Evolutionary conservation across 2,888 invertebrate genomes (phyloP), one percentile per base, ranked within the genome.

Genomic region (Lasioglossum marginatum): DNA sequence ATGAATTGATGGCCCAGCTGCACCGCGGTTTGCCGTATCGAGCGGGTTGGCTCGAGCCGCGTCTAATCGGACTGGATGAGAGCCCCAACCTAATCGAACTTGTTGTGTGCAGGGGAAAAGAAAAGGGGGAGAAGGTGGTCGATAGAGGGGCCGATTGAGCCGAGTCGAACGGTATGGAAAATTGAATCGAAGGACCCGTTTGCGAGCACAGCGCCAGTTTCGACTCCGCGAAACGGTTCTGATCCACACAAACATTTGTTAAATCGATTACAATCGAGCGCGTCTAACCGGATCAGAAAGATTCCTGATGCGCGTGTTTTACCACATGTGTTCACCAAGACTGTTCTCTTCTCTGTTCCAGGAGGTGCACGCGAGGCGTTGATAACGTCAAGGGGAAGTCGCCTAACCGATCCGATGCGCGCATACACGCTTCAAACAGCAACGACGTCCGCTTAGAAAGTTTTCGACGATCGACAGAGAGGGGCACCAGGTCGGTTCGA

Each of bases 301-400:
- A n/a, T n/a, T n/a, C n/a, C n/a, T n/a, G n/a, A n/a, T n/a, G 0
- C 2, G 10, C 23, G 23, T 23, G 10, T n/a, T 27, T 43, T 60
- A 4, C 10, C 57, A 27, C 40, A 27, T n/a, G 37, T 75, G 16
- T 19, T 74, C 48, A 37, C 31, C 75, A n/a, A 0, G 74, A 77
- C 10, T n/a, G 27, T 40, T 43, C 43, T 40, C 72, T 19, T 81
- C 12, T 66, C 85, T 89, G 85, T 89, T 90, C 45, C 87, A 90
- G 89, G 80, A 52, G 77, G 63, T 82, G 48, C 48, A 73, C 74
- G 40, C 31, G 73, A 83, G 37, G 45, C n/a, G 23, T 37, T 16
- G 52, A 31, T 70, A 31, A 40, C 68, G 75, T 70, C n/a, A n/a
- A 52, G 60, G 48, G 45, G 66, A 63, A 52, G 40, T 72, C 52